These are phyloP conservation scores for Sinella curviseta DNA, from an alignment of 1,140 invertebrate genomes.

Conservation along the genomic window DNA sequence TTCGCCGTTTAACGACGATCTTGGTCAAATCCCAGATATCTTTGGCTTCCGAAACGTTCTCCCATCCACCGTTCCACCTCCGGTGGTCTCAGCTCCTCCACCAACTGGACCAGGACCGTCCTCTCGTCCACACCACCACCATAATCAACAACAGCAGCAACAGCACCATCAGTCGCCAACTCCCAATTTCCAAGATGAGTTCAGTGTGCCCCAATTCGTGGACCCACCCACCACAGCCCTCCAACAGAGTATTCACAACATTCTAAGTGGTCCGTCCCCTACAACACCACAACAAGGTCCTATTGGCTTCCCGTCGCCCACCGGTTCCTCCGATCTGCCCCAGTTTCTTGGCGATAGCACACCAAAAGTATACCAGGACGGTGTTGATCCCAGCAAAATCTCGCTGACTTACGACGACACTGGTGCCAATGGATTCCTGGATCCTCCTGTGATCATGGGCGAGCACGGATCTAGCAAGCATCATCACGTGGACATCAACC, in stretches of 20 bases:
- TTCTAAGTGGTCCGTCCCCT: background rate
- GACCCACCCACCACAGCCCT: background rate
- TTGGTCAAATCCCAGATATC: slow-evolving; percentile 9
- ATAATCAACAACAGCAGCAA: background rate
- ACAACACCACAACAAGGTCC: background rate
- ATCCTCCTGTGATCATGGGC: background rate
- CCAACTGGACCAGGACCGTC: background rate
- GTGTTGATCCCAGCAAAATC: background rate
- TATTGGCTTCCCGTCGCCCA: background rate
- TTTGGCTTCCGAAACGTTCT: background rate
- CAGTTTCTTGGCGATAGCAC: background rate
- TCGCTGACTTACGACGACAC: slow-evolving; percentile 16
- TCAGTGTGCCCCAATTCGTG: background rate
- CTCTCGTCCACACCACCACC: background rate
- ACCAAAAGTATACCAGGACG: background rate
- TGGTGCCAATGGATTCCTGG: background rate
- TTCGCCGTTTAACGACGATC: background rate
- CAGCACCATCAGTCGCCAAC: background rate
- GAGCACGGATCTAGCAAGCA: background rate
- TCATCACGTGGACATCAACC: background rate
- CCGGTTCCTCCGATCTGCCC: background rate
- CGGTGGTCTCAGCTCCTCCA: too few species aligned
- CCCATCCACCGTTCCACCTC: background rate
- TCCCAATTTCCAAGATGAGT: background rate
- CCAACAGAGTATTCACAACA: background rate